Base-by-base conservation (phyloP, 2,797 vertebrate genomes). In the Pteropus rufus region DNA sequence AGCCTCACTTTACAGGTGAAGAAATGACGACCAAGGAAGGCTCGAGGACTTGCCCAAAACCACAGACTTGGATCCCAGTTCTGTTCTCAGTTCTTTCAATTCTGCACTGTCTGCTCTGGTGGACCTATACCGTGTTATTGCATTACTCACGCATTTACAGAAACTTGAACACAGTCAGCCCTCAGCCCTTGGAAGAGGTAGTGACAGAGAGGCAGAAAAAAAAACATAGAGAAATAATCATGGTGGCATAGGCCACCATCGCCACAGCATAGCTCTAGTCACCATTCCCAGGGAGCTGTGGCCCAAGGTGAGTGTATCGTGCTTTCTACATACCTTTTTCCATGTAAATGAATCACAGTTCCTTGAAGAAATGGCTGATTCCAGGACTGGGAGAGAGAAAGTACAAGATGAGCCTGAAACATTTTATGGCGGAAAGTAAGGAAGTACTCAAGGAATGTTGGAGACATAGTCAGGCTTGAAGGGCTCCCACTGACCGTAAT, bases 311-410 rank as follows among this genome's bases (percentile, higher is more conserved):
- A 31, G 3, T 11, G 0, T 2, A 24, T 15, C 0, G 5, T 36
- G 76, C 34, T 52, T 92, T 85, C 92, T 64, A 7, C 39, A 52
- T 62, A 76, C 29, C 34, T 44, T 88, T 83, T 73, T 65, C 62
- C 46, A 15, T 39, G n/a, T n/a, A 80, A 62, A 46, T 58, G 69
- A 69, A 54, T 24, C 62, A 67, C 15, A 4, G 41, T 11, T 64
- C 39, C 85, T 29, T 49, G 39, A 62, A 86, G 49, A 34, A 54
- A 76, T 76, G 49, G n/a, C 31, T 54, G 21, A 54, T 54, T 54
- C 49, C 73, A 54, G 46, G 31, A 54, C 73, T 54, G 34, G 21
- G 49, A 19, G 31, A 52, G 46, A 52, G 31, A 49, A 76, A 34
- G 18, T 11, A 76, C 31, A 49, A 52, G 73, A 7, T 52, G 29